A percentile compares a stretch with the other conserved stretches of the same genome.
phyloP scores from a whole-genome alignment of 2,888 invertebrate species.

The Napeogenes sylphis region DNA sequence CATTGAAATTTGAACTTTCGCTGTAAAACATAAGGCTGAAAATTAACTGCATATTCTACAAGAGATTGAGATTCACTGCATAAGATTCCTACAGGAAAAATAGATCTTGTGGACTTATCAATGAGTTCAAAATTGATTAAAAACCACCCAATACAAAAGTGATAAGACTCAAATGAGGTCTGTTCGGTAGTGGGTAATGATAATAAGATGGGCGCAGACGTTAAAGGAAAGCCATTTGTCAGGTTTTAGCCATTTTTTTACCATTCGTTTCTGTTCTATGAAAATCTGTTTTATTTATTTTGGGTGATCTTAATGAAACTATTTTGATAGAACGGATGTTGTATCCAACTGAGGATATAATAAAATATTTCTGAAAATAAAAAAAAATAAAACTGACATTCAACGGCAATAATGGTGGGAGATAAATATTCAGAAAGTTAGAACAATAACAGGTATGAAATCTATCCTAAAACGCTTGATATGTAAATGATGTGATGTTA shows the following conservation, averaged over 20 bases:
- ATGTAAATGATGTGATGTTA: too few relatives aligned
- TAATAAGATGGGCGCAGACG: constrained; percentile 78
- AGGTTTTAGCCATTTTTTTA: constrained; percentile 74
- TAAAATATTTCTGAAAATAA: not conserved
- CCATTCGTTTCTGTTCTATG: constrained; percentile 68
- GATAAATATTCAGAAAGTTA: too few relatives aligned
- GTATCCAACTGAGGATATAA: not conserved
- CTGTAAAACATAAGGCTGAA: constrained; percentile 34
- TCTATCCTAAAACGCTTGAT: too few relatives aligned
- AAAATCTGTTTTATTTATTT: constrained; percentile 77
- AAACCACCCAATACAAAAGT: constrained; percentile 43
- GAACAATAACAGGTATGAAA: too few relatives aligned
- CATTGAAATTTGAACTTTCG: constrained; percentile 46
- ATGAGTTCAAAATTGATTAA: constrained; percentile 41
- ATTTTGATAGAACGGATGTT: constrained; percentile 28
- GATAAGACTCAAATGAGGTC: constrained; percentile 72
- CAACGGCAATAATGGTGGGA: too few relatives aligned
- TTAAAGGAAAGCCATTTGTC: constrained; percentile 78
- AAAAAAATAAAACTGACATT: too few relatives aligned
- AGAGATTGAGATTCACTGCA: constrained; percentile 38
- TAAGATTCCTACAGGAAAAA: constrained; percentile 38
- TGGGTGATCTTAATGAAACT: constrained; percentile 63
- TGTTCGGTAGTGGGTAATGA: constrained; percentile 76
- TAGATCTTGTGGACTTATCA: constrained; percentile 32
- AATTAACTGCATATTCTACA: constrained; percentile 31